These are phyloP conservation scores for Melanchra persicariae DNA, from an alignment of 2,888 invertebrate genomes.

Conservation along the genomic window DNA sequence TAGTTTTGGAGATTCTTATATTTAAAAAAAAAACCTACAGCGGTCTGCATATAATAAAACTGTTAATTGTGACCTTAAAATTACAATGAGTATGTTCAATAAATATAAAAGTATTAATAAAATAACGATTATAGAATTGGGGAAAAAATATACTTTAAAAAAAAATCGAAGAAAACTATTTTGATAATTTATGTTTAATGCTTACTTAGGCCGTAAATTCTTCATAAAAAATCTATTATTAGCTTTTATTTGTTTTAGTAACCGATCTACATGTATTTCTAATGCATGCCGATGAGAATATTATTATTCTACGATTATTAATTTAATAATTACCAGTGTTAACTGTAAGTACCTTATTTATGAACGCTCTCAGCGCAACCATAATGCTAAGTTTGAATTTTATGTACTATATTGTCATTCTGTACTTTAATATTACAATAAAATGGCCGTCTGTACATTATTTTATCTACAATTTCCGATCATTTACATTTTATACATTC, in stretches of 20 bases:
- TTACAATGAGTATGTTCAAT: slow-evolving; percentile 12
- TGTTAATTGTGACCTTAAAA: slow-evolving; percentile 8
- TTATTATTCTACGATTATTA: slow-evolving; percentile 28
- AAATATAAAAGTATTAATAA: slow-evolving; percentile 1
- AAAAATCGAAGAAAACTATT: not conserved
- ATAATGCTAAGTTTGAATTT: slow-evolving; percentile 48
- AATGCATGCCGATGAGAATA: slow-evolving; percentile 44
- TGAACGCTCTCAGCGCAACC: slow-evolving; percentile 60
- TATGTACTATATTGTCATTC: slow-evolving; percentile 69
- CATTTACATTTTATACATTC: slow-evolving; percentile 40
- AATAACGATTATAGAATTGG: not conserved
- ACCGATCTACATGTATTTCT: slow-evolving; percentile 52
- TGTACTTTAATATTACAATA: slow-evolving; percentile 60
- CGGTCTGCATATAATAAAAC: slow-evolving; percentile 4
- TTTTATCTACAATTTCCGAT: slow-evolving; percentile 42
- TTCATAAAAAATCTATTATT: slow-evolving; percentile 35
- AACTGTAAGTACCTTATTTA: slow-evolving; percentile 50
- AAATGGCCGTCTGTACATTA: slow-evolving; percentile 59
- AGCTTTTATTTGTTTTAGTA: slow-evolving; percentile 39
- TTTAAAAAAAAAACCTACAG: slow-evolving; percentile 4
- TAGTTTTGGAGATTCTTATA: slow-evolving; percentile 54
- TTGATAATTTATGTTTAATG: slow-evolving; percentile 13
- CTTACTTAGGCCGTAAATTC: slow-evolving; percentile 59
- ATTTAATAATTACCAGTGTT: slow-evolving; percentile 47
- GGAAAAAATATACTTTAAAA: not conserved